Conservation (phyloP, 2,113 vertebrate species). For the Erinaceus europaeus region DNA sequence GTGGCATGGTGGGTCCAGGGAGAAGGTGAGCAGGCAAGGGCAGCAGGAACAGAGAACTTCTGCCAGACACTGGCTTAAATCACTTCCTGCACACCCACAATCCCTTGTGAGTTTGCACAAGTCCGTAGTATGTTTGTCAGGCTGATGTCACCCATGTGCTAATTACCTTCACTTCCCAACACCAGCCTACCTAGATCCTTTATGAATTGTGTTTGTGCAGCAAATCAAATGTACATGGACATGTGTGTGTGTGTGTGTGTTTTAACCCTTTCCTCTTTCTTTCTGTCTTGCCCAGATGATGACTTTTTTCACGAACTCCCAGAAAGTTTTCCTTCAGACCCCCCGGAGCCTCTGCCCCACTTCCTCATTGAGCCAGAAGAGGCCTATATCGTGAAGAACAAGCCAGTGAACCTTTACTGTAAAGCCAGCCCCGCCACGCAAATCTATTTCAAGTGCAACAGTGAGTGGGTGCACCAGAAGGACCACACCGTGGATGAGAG, state of each 20-base stretch:
- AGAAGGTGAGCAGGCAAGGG: too few relatives aligned
- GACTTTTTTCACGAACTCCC: conserved; percentile 96
- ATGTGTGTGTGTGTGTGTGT: too few relatives aligned
- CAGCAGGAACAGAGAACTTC: too few relatives aligned
- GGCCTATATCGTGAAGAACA: conserved; percentile 97
- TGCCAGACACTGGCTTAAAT: too few relatives aligned
- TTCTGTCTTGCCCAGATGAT: conserved; percentile 85
- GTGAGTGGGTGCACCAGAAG: conserved; percentile 98
- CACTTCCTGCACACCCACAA: too few relatives aligned
- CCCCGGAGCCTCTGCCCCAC: conserved; percentile 94
- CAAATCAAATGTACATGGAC: neutral
- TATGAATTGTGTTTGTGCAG: neutral
- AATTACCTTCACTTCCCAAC: too few relatives aligned
- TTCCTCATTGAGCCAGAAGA: conserved; percentile 96
- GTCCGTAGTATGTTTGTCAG: too few relatives aligned
- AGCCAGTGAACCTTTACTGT: conserved; percentile 94
- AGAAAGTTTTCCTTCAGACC: conserved; percentile 97
- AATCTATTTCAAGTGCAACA: conserved; percentile 99
- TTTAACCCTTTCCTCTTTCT: conserved; percentile 16
- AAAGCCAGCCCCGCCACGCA: conserved; percentile 96
- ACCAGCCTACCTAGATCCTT: neutral
- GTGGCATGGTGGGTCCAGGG: too few relatives aligned
- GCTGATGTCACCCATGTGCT: too few relatives aligned
- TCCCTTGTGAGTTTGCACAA: too few relatives aligned
- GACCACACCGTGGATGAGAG: conserved; percentile 94